phyloP scores from a whole-genome alignment of 2,113 vertebrate genomes.

The Chamaea fasciata region DNA sequence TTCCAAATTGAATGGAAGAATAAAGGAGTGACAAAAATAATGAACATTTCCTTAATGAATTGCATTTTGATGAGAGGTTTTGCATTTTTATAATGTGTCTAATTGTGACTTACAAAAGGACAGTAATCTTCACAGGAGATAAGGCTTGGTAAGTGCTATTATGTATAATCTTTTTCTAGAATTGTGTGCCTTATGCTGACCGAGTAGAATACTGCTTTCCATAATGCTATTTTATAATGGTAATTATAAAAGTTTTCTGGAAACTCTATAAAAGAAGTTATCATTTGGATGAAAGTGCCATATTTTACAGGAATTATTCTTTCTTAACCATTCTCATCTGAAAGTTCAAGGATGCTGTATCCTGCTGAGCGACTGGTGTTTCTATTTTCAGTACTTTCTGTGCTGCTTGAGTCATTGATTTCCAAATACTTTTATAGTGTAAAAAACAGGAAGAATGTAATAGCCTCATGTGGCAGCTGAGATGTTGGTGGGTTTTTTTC shows the following conservation, averaged over 20 bases:
- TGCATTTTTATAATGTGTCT: neutral
- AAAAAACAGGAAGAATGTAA: conserved; percentile 61
- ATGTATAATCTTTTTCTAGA: neutral
- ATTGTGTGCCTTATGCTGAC: neutral
- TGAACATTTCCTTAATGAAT: neutral
- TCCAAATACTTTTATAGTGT: conserved; percentile 55
- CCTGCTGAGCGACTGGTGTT: conserved; percentile 31
- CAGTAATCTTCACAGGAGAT: neutral
- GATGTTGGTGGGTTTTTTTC: neutral
- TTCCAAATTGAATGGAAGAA: neutral
- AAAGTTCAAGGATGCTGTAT: conserved; percentile 52
- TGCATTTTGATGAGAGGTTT: neutral
- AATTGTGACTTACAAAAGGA: neutral
- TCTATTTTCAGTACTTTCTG: conserved; percentile 65
- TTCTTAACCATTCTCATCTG: conserved; percentile 7
- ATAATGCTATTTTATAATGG: neutral
- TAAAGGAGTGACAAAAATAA: neutral
- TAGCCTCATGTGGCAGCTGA: neutral
- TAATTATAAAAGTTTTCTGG: conserved; percentile 36
- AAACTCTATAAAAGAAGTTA: conserved; percentile 23
- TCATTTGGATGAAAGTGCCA: neutral
- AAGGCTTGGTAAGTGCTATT: neutral
- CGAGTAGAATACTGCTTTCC: neutral
- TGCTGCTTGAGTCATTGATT: conserved; percentile 60
- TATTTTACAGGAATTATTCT: conserved; percentile 55